Percentiles rank a stretch among this genome's conserved stretches.
These are phyloP conservation scores for Andrena dorsata DNA, from an alignment of 2,888 invertebrate genomes.

Conservation along the genomic window DNA sequence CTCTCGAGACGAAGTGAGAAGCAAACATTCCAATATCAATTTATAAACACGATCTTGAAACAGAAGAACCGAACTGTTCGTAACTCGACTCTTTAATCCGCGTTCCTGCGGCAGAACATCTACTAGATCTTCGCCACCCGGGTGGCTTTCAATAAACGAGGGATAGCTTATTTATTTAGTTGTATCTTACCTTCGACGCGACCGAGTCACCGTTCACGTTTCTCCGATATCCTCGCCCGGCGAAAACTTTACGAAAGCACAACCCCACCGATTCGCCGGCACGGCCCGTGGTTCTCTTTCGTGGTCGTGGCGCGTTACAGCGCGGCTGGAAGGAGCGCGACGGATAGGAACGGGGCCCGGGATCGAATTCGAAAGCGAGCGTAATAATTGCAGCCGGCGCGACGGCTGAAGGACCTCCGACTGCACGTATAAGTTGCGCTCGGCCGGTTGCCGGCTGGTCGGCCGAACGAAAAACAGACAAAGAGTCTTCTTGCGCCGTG, in stretches of 20 bases:
- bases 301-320: slow-evolving; percentile 17
- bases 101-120: no score
- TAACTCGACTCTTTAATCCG: no score
- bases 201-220: slow-evolving; percentile 9
- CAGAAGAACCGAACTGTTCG: no score
- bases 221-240: slow-evolving; percentile 41
- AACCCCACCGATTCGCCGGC: slow-evolving; percentile 41
- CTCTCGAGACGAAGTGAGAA: background rate
- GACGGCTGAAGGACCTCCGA: slow-evolving; percentile 72
- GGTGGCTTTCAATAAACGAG: background rate
- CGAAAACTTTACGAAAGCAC: slow-evolving; percentile 29
- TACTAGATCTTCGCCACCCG: background rate
- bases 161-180: background rate
- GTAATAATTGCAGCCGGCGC: slow-evolving; percentile 72
- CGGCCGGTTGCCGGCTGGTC: slow-evolving; percentile 62
- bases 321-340: slow-evolving; percentile 24
- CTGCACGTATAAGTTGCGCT: slow-evolving; percentile 73
- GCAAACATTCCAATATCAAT: no score
- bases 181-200: slow-evolving; percentile 32
- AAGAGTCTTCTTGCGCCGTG: slow-evolving; percentile 72
- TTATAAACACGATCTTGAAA: no score
- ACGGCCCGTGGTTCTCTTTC: slow-evolving; percentile 20
- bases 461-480: slow-evolving; percentile 74
- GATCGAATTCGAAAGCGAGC: slow-evolving; percentile 65
- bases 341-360: slow-evolving; percentile 8